These are phyloP conservation scores for Aporophyla lueneburgensis DNA, from an alignment of 2,888 invertebrate genomes.

Conservation along the genomic window DNA sequence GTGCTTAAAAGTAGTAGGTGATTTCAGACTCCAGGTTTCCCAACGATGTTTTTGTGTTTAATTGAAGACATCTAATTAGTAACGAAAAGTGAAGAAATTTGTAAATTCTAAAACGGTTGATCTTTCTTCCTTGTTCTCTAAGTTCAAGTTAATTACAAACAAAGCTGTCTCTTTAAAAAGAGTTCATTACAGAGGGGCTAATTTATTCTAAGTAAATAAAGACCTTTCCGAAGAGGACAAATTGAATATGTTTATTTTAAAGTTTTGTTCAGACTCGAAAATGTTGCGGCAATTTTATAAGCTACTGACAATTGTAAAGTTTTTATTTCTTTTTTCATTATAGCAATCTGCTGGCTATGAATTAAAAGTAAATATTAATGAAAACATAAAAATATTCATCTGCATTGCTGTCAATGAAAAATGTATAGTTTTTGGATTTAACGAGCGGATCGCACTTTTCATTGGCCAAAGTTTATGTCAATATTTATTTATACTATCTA, in stretches of 20 bases:
- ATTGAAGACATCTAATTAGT: neutral
- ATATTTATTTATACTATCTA: too few relatives aligned
- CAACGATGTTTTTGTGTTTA: neutral
- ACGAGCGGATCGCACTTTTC: neutral
- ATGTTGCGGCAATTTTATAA: neutral
- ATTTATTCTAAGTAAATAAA: constrained; percentile 55
- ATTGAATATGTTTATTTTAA: constrained; percentile 24
- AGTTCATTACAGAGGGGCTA: constrained; percentile 37
- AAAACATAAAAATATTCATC: neutral
- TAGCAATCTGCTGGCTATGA: neutral
- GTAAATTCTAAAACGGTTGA: neutral
- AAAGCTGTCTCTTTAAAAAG: constrained; percentile 32
- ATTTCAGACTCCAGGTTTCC: neutral
- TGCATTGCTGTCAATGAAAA: neutral
- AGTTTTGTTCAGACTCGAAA: constrained; percentile 30
- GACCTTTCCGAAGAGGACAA: neutral
- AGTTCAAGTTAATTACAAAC: constrained; percentile 42
- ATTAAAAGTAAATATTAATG: neutral
- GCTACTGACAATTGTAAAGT: neutral
- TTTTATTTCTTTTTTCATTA: neutral
- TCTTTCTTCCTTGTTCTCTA: neutral
- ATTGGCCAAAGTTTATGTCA: neutral
- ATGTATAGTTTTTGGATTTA: neutral
- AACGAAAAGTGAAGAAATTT: constrained; percentile 7
- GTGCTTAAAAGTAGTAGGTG: neutral